Conservation (phyloP, 2,113 vertebrate species). For the Carassius carassius region DNA sequence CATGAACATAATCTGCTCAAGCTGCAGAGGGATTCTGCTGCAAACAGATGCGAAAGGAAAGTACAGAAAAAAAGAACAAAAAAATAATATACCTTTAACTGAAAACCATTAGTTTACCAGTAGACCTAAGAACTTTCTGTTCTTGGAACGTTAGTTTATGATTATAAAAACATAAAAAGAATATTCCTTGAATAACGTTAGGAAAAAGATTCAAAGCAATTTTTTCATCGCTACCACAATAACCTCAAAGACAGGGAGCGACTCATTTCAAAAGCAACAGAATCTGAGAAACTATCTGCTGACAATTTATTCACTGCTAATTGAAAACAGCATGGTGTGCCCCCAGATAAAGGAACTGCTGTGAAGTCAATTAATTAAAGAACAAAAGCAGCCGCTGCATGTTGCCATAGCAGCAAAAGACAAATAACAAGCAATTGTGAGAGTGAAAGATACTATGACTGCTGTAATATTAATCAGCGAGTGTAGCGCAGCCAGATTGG, state of each 20-base stretch:
- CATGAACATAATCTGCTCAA: conserved; percentile 12
- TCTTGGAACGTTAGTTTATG: neutral
- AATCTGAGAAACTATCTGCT: conserved; percentile 12
- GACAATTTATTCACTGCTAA: conserved; percentile 28
- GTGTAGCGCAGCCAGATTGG: neutral
- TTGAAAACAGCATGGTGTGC: conserved; percentile 37
- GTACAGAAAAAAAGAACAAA: neutral
- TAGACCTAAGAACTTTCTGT: neutral
- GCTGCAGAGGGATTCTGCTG: neutral
- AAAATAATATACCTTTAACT: neutral
- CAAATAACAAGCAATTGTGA: neutral
- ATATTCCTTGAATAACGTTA: neutral
- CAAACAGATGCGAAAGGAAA: neutral
- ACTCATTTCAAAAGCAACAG: neutral
- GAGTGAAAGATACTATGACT: neutral
- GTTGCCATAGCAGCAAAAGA: conserved; percentile 58
- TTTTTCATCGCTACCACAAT: neutral
- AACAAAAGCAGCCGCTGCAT: neutral
- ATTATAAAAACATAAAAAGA: neutral
- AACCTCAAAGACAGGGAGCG: neutral
- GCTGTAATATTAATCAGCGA: neutral
- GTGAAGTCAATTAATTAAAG: conserved; percentile 39
- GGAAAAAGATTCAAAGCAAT: neutral
- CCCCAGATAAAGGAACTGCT: conserved; percentile 9
- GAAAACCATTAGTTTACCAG: neutral